Conservation (phyloP, 1,140 invertebrate species). For the Pseudachorutes palmiensis region DNA sequence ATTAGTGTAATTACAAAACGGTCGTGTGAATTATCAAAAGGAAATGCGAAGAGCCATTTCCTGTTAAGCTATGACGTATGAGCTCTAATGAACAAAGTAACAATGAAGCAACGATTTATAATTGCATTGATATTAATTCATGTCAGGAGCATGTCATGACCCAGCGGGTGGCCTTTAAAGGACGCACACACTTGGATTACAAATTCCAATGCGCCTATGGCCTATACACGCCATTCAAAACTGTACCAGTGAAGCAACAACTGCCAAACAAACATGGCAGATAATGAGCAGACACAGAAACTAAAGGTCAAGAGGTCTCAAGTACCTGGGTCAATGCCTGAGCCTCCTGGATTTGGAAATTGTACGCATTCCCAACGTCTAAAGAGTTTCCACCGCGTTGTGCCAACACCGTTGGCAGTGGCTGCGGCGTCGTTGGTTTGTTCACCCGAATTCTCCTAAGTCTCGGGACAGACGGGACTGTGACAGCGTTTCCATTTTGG, state of each 20-base stretch:
- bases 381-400: background rate
- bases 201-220: too few relatives aligned
- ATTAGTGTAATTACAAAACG: background rate
- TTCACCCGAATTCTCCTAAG: constrained; percentile 33
- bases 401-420: constrained; percentile 5
- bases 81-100: background rate
- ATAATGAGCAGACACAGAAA: too few relatives aligned
- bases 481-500: constrained; percentile 22
- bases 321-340: background rate
- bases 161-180: too few relatives aligned
- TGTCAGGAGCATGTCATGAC: too few relatives aligned
- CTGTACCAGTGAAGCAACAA: too few relatives aligned
- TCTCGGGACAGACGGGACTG: constrained; percentile 13
- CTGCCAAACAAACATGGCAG: too few relatives aligned
- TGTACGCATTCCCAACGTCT: background rate
- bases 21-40: background rate
- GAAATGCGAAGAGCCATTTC: background rate
- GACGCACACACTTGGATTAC: too few relatives aligned
- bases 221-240: too few relatives aligned
- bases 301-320: background rate
- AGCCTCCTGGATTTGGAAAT: background rate
- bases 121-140: background rate
- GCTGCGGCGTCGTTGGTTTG: constrained; percentile 7
- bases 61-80: background rate
- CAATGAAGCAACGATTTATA: background rate